Evolutionary conservation across 2,888 invertebrate species (phyloP), one percentile per base, ranked within the genome.

Genomic region (Drosophila quinaria): DNA sequence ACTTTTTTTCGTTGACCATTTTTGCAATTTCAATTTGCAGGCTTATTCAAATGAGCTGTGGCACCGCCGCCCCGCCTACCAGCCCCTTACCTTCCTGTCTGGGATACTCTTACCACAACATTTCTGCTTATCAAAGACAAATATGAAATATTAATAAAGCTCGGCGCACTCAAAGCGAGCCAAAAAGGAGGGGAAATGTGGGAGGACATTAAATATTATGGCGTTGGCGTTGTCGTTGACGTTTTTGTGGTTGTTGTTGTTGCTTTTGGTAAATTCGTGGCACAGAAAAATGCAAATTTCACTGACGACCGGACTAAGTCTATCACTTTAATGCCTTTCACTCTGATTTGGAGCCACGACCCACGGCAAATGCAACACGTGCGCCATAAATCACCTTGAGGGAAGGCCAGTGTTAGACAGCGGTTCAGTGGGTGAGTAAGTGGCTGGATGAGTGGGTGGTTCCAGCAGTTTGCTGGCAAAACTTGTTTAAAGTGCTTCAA

Each of bases 281-380:
- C 78, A 62, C 80, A 78, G 54, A 78, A 75, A 79, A 88, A 85
- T 85, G 84, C 78, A 85, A 87, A 85, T 89, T 89, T 70, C 62
- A 62, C 69, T 60, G 69, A 56, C 75, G 37, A 62, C 31, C 51
- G 55, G 50, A 65, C 75, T 55, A 72, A 79, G 67, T 72, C 74
- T 72, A 84, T 81, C 87, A 81, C 76, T 81, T 80, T 78, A 89
- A 84, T 87, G 85, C 89, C 86, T 89, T 86, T 89, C 88, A 89
- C 89, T 87, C 70, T 80, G 87, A 88, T 83, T 86, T 61, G 75
- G 44, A 55, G 42, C 25, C 52, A 64, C 70, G 62, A 68, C 68
- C 78, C 80, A 75, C 78, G 67, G 56, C 63, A 49, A 49, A 79
- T 89, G 86, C 86, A 87, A 87, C 86, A 89, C 88, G 86, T 87